These are phyloP conservation scores for Melanostoma scalare DNA, from an alignment of 2,888 invertebrate species.

Conservation along the genomic window DNA sequence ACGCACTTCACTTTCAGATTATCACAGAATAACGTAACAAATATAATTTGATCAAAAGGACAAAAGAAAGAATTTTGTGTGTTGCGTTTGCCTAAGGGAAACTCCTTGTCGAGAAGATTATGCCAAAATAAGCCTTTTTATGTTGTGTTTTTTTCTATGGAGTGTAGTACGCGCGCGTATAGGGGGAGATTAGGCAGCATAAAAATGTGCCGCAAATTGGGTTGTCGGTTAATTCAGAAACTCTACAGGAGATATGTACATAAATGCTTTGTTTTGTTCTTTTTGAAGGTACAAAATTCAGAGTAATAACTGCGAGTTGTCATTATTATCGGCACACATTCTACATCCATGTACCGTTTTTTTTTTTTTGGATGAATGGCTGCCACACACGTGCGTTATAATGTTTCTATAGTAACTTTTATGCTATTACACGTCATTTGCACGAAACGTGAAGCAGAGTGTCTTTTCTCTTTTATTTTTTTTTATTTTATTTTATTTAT, in stretches of 20 bases:
- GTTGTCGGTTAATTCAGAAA: conserved; percentile 50
- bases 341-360: conserved; percentile 31
- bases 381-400: conserved; percentile 43
- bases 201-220: conserved; percentile 44
- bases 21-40: conserved; percentile 43
- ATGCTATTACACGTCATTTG: conserved; percentile 49
- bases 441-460: conserved; percentile 27
- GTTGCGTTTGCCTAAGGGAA: conserved; percentile 48
- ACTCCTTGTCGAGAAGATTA: conserved; percentile 12
- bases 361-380: conserved; percentile 30
- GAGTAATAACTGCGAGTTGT: conserved; percentile 42
- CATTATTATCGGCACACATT: conserved; percentile 49
- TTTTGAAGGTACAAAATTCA: conserved; percentile 33
- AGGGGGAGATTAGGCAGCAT: background rate
- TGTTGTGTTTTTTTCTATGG: background rate
- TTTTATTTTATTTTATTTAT: conserved; percentile 34
- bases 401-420: conserved; percentile 32
- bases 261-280: conserved; percentile 20
- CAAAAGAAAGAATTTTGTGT: conserved; percentile 28
- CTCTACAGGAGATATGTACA: conserved; percentile 30
- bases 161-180: too few relatives aligned
- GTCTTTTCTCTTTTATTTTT: conserved; percentile 12
- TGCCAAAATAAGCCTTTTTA: conserved; percentile 28
- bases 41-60: conserved; percentile 33
- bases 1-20: conserved; percentile 25